Conservation (phyloP, 1,140 invertebrate genomes). For the Drosophila ogumai region DNA sequence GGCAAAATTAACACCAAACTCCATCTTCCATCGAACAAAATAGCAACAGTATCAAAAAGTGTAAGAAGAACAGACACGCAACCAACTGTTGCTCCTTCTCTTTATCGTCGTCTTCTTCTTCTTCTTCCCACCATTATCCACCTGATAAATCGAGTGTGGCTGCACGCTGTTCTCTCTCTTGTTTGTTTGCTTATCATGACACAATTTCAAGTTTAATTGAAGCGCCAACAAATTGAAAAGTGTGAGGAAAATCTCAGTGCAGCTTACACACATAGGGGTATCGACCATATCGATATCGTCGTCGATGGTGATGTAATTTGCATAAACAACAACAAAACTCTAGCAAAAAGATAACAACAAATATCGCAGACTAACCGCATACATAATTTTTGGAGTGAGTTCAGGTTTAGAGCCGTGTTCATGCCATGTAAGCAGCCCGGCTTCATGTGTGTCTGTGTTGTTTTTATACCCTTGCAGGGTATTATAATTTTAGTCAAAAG, state of each 20-base stretch:
- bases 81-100: constrained; percentile 63
- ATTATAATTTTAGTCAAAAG: too few relatives aligned
- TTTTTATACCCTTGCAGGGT: background rate
- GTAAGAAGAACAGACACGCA: constrained; percentile 56
- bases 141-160: constrained; percentile 17
- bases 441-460: background rate
- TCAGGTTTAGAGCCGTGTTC: constrained; percentile 66
- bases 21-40: constrained; percentile 25
- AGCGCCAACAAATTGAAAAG: constrained; percentile 58
- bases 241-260: constrained; percentile 54
- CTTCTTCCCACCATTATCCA: constrained; percentile 11
- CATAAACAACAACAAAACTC: constrained; percentile 58
- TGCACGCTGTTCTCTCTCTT: constrained; percentile 41
- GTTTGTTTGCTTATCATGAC: constrained; percentile 47
- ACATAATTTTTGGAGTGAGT: constrained; percentile 71
- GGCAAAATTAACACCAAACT: constrained; percentile 59
- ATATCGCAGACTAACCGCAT: constrained; percentile 54
- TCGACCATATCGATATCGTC: constrained; percentile 29
- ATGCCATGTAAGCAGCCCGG: constrained; percentile 28
- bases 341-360: constrained; percentile 34
- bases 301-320: constrained; percentile 74
- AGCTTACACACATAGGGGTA: constrained; percentile 3
- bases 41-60: background rate
- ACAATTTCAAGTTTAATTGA: constrained; percentile 74
- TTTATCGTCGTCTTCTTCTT: background rate